Conservation (phyloP, 2,113 vertebrate species). For the Hystrix brachyura region DNA sequence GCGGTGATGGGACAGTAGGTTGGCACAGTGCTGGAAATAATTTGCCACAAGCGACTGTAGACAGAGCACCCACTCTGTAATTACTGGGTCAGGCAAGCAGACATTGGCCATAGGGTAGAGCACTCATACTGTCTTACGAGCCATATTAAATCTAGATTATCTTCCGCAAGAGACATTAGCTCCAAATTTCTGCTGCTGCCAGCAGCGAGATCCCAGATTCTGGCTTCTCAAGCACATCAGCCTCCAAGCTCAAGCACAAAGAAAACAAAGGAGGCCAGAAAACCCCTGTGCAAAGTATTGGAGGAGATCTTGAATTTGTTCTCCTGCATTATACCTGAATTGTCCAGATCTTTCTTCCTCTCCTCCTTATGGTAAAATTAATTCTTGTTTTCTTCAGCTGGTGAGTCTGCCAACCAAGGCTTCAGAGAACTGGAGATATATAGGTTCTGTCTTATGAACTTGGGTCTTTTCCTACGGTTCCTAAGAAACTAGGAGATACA, state of each 20-base stretch:
- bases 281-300: background rate
- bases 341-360: conserved; percentile 63
- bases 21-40: conserved; percentile 16
- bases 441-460: conserved; percentile 56
- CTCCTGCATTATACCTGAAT: conserved; percentile 61
- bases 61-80: conserved; percentile 14
- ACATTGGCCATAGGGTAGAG: background rate
- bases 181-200: conserved; percentile 8
- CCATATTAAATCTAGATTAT: conserved; percentile 58
- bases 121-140: conserved; percentile 10
- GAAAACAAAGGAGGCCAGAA: conserved; percentile 48
- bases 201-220: conserved; percentile 5
- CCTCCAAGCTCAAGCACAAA: conserved; percentile 59
- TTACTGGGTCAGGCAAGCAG: conserved; percentile 31
- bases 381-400: conserved; percentile 66
- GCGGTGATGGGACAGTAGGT: background rate
- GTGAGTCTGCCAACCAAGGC: conserved; percentile 59
- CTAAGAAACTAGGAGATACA: conserved; percentile 38
- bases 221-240: conserved; percentile 45
- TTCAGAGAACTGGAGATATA: conserved; percentile 57
- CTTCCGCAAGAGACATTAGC: conserved; percentile 45
- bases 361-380: conserved; percentile 60
- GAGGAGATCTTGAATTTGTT: conserved; percentile 33
- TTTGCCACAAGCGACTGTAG: conserved; percentile 29
- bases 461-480: conserved; percentile 41